phyloP scores from a whole-genome alignment of 2,888 invertebrate genomes.

The Gymnosoma rotundatum region DNA sequence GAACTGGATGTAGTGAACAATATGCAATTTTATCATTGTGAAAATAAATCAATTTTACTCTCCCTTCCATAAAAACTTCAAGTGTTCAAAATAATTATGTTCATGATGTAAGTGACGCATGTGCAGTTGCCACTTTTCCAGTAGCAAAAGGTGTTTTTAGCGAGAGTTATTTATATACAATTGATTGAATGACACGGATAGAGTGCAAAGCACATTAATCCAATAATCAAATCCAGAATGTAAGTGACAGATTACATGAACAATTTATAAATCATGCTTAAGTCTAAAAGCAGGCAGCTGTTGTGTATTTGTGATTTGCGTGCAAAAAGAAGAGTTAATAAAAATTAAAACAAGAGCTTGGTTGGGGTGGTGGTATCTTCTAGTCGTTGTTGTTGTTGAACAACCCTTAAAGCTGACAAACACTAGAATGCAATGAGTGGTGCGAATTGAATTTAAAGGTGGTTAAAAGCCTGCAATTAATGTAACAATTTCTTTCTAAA shows the following conservation, averaged over 20 bases:
- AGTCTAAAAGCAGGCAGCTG: slow-evolving; percentile 51
- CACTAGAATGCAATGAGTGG: neutral
- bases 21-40: no score
- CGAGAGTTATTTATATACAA: neutral
- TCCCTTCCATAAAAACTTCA: neutral
- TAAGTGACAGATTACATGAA: slow-evolving; percentile 59
- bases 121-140: neutral
- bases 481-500: slow-evolving; percentile 42
- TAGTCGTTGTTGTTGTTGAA: neutral
- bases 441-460: slow-evolving; percentile 25
- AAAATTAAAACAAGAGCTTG: slow-evolving; percentile 15
- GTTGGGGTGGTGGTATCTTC: slow-evolving; percentile 47
- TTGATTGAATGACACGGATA: neutral
- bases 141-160: neutral
- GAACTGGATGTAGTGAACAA: no score
- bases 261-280: slow-evolving; percentile 42
- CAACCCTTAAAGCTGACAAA: slow-evolving; percentile 54
- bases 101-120: no score
- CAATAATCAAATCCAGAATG: slow-evolving; percentile 54
- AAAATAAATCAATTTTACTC: neutral
- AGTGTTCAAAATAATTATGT: neutral
- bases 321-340: slow-evolving; percentile 4
- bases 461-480: slow-evolving; percentile 48
- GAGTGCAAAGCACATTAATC: neutral
- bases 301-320: slow-evolving; percentile 28